phyloP scores from a whole-genome alignment of 1,140 invertebrate species.

The Tenebrio molitor region DNA sequence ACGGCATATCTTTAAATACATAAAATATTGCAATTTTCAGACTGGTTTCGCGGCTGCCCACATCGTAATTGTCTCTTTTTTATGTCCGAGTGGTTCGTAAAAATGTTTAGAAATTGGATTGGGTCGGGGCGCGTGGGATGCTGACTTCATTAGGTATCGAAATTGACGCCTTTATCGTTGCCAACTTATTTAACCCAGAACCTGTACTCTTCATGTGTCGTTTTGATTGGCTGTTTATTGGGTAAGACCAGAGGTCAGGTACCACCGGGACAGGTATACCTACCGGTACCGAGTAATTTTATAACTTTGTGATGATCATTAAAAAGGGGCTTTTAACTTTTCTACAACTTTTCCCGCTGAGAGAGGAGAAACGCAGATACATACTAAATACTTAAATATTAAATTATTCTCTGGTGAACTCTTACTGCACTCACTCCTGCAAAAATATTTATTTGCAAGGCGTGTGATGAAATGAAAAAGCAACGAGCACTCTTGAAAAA shows the following conservation, averaged over 20 bases:
- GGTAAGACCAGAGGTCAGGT: conserved; percentile 16
- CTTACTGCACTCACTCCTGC: too few species aligned
- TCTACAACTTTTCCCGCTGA: too few species aligned
- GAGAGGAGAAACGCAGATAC: too few species aligned
- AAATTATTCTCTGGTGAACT: too few species aligned
- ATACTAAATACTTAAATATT: too few species aligned
- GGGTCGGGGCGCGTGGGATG: conserved; percentile 22
- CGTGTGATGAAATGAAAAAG: too few species aligned
- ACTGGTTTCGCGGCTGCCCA: conserved; percentile 52
- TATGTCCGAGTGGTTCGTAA: conserved; percentile 27
- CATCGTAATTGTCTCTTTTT: conserved; percentile 44
- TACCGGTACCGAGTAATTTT: too few species aligned
- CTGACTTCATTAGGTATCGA: conserved; percentile 40
- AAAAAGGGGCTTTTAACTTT: too few species aligned
- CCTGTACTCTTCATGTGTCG: conserved; percentile 18
- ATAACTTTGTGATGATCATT: too few species aligned
- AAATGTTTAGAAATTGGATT: conserved; percentile 41
- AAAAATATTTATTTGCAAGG: too few species aligned
- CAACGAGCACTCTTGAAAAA: too few species aligned
- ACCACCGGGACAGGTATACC: too few species aligned
- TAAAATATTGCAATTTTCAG: conserved; percentile 56
- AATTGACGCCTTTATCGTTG: conserved; percentile 28
- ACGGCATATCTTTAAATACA: conserved; percentile 53
- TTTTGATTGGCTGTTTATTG: conserved; percentile 22
- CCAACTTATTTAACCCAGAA: conserved; percentile 4